These are phyloP conservation scores for Drosophila tristis DNA, from an alignment of 1,140 invertebrate genomes.

Conservation along the genomic window DNA sequence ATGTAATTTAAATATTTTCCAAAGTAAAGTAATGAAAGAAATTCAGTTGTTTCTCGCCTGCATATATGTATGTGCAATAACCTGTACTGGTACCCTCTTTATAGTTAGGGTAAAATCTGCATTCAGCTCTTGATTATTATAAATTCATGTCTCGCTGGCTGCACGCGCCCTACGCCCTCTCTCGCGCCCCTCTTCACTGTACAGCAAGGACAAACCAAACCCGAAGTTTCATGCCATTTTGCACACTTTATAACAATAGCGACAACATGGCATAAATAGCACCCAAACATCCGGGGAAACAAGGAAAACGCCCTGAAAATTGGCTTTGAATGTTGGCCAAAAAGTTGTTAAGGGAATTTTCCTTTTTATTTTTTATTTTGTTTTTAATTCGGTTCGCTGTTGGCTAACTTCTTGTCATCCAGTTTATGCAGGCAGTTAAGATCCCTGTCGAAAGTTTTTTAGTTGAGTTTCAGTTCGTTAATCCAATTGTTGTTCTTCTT, in stretches of 20 bases:
- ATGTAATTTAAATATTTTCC: too few species aligned
- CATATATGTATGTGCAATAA: too few species aligned
- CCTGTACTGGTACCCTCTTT: too few species aligned
- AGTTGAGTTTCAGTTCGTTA: slow-evolving; percentile 23
- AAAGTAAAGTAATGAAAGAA: too few species aligned
- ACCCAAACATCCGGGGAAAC: background rate
- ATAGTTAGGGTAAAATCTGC: background rate
- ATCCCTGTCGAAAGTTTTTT: slow-evolving; percentile 27
- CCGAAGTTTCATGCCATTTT: slow-evolving; percentile 5
- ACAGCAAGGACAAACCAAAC: too few species aligned
- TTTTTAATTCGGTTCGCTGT: slow-evolving; percentile 21
- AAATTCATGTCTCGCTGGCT: slow-evolving; percentile 8
- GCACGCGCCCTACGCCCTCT: background rate
- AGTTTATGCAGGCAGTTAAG: slow-evolving; percentile 22
- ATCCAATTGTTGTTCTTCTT: slow-evolving; percentile 17
- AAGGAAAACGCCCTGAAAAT: slow-evolving; percentile 23
- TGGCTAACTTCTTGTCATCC: slow-evolving; percentile 34
- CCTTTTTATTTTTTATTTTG: background rate
- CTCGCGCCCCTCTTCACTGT: too few species aligned
- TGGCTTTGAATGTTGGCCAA: slow-evolving; percentile 54
- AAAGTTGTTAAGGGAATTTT: slow-evolving; percentile 28
- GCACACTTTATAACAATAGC: slow-evolving; percentile 13
- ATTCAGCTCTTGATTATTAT: slow-evolving; percentile 12
- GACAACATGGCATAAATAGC: slow-evolving; percentile 9
- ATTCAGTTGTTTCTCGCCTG: too few species aligned